Conservation (phyloP, 2,113 vertebrate species). For the Ictidomys tridecemlineatus region DNA sequence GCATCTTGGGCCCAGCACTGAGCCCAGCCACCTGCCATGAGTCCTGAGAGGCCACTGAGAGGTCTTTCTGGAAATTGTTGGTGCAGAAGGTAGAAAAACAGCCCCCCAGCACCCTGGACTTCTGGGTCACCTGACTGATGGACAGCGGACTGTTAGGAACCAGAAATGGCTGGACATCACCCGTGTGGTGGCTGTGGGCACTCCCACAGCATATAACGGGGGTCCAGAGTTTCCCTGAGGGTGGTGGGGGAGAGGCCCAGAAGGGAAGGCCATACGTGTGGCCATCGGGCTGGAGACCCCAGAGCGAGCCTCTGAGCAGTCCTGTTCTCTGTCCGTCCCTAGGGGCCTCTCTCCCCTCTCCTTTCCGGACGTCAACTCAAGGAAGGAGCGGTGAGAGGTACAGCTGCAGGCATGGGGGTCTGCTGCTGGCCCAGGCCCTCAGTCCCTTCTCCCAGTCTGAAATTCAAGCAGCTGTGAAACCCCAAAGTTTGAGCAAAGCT, state of each 20-base stretch:
- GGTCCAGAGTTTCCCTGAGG: neutral
- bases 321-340: too few species aligned
- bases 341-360: neutral
- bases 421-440: neutral
- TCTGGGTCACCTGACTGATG: neutral
- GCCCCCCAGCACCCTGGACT: neutral
- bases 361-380: neutral
- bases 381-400: fast-evolving
- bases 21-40: neutral
- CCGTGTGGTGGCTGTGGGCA: neutral
- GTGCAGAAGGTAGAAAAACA: neutral
- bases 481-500: neutral
- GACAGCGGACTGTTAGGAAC: too few species aligned
- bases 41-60: neutral
- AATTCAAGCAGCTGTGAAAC: neutral
- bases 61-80: neutral
- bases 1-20: neutral
- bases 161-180: neutral
- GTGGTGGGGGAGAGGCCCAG: neutral
- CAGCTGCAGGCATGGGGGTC: neutral
- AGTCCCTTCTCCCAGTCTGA: neutral
- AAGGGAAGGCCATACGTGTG: neutral
- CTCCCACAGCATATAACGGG: neutral
- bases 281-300: neutral
- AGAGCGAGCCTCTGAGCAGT: neutral